Conservation (phyloP, 2,888 invertebrate species). For the Tortrix viridana region DNA sequence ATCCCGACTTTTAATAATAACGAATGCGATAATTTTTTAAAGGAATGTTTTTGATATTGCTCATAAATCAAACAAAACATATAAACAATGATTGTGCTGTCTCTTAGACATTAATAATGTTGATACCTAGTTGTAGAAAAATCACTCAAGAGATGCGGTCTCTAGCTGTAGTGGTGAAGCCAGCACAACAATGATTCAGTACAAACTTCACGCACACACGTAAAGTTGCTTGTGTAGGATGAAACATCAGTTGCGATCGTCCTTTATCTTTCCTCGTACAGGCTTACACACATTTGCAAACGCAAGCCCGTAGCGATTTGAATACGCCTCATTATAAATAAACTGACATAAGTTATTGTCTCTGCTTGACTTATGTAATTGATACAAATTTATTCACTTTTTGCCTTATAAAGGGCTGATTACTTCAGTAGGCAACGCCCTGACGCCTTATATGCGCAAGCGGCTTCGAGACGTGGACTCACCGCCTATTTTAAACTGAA, state of each 20-base stretch:
- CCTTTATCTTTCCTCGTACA: too few species aligned
- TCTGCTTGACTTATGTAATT: slow-evolving; percentile 45
- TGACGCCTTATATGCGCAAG: slow-evolving; percentile 22
- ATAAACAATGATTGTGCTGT: slow-evolving; percentile 63
- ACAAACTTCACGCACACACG: too few species aligned
- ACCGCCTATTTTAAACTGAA: slow-evolving; percentile 3
- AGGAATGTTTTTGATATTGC: too few species aligned
- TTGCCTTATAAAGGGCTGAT: slow-evolving; percentile 45
- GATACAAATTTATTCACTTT: slow-evolving; percentile 48
- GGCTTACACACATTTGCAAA: too few species aligned
- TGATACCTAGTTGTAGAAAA: too few species aligned
- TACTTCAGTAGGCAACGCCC: slow-evolving; percentile 23
- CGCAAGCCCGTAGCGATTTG: slow-evolving; percentile 46
- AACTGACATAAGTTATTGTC: slow-evolving; percentile 32
- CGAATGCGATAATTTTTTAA: too few species aligned
- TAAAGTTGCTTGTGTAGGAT: too few species aligned
- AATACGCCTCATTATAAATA: slow-evolving; percentile 38
- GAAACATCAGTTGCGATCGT: too few species aligned
- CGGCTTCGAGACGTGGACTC: slow-evolving; percentile 15
- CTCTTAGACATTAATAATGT: slow-evolving; percentile 44
- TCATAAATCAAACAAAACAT: slow-evolving; percentile 37
- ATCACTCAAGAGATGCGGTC: too few species aligned
- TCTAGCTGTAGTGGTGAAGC: too few species aligned
- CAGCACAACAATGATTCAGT: too few species aligned
- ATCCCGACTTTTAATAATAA: too few species aligned